Percentiles rank a stretch among this genome's conserved stretches.
phyloP scores from a whole-genome alignment of 1,140 invertebrate species.

The Diplogasteroides magnus region DNA sequence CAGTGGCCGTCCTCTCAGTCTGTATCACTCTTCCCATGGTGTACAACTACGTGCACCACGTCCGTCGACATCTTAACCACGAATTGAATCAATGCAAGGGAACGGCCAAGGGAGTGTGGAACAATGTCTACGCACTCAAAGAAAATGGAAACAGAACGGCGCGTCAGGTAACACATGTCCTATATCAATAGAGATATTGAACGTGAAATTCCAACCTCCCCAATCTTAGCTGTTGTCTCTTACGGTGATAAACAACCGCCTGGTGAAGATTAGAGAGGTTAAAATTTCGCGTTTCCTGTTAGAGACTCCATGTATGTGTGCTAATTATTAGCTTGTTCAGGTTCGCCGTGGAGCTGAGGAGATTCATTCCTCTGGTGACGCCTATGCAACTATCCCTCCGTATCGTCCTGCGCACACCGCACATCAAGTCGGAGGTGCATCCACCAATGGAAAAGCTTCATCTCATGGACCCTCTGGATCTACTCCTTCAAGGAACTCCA shows the following conservation, averaged over 20 bases:
- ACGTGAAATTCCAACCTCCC: slow-evolving; percentile 33
- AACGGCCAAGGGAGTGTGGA: too few species aligned
- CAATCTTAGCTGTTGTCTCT: slow-evolving; percentile 19
- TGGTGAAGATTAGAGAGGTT: too few species aligned
- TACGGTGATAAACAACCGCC: not conserved
- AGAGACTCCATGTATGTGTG: not conserved
- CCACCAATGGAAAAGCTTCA: slow-evolving; percentile 6
- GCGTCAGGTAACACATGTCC: slow-evolving; percentile 33
- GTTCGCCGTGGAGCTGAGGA: not conserved
- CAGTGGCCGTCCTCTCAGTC: too few species aligned
- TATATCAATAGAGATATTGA: slow-evolving; percentile 42
- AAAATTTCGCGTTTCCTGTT: not conserved
- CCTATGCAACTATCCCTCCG: not conserved
- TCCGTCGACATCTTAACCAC: too few species aligned
- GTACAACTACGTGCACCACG: too few species aligned
- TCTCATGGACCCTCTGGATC: slow-evolving; percentile 33
- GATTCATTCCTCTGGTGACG: not conserved
- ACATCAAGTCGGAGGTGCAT: slow-evolving; percentile 1
- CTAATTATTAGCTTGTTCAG: not conserved
- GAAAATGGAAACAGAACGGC: not conserved
- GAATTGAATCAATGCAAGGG: too few species aligned
- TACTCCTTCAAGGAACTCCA: slow-evolving; percentile 35
- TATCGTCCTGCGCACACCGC: not conserved
- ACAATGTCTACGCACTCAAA: too few species aligned
- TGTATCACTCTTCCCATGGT: too few species aligned